Evolutionary conservation across 1,140 invertebrate genomes (phyloP).

Genomic region (Campoletis sonorensis): DNA sequence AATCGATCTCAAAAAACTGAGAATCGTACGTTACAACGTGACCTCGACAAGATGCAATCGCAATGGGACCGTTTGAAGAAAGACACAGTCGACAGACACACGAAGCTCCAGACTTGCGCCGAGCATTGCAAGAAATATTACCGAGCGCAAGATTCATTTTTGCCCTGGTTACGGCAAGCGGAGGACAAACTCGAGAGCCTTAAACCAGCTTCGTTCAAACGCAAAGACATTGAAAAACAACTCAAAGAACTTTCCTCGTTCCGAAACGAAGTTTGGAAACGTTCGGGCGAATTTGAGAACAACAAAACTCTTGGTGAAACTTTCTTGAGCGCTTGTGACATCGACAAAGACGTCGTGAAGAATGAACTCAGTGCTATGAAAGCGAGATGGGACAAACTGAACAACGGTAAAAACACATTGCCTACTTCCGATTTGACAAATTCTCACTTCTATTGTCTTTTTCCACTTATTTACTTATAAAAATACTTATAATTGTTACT

Average conservation of each 20-base stretch:
- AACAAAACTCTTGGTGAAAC: constrained; percentile 90
- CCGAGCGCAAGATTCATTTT: constrained; percentile 88
- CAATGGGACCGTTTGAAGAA: constrained; percentile 94
- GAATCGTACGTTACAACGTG: constrained; percentile 79
- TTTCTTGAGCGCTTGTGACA: constrained; percentile 90
- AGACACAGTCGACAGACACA: constrained; percentile 90
- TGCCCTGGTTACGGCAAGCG: constrained; percentile 91
- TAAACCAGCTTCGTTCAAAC: constrained; percentile 88
- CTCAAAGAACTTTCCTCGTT: constrained; percentile 92
- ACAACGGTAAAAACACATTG: constrained; percentile 87
- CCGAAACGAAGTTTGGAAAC: constrained; percentile 94
- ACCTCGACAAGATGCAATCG: constrained; percentile 90
- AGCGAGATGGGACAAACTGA: constrained; percentile 92
- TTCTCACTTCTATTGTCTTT: constrained; percentile 20
- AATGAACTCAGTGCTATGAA: constrained; percentile 88
- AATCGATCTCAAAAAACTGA: constrained; percentile 79
- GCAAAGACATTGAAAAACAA: constrained; percentile 92
- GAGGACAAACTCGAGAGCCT: constrained; percentile 90
- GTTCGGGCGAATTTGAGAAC: constrained; percentile 94
- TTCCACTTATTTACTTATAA: not conserved
- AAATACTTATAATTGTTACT: not conserved
- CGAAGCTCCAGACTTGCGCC: constrained; percentile 90
- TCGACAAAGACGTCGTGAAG: constrained; percentile 93
- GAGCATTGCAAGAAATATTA: constrained; percentile 96
- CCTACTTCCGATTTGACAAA: too few relatives aligned